Conservation (phyloP, 2,888 invertebrate genomes). For the Orthosia gothica region DNA sequence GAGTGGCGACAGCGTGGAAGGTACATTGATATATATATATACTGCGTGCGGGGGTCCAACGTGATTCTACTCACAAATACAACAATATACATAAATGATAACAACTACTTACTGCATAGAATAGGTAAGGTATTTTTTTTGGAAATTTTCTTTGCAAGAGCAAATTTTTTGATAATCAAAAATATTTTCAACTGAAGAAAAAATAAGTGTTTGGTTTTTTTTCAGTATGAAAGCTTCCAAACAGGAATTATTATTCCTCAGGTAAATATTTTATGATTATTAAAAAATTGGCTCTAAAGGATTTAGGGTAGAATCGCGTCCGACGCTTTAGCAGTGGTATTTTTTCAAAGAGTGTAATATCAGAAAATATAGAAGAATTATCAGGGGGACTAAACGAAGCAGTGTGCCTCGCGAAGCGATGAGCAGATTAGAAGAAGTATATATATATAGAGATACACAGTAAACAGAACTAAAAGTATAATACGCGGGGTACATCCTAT, state of each 20-base stretch:
- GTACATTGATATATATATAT: slow-evolving; percentile 58
- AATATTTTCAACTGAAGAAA: no score
- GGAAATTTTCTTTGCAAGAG: not conserved
- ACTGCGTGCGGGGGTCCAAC: slow-evolving; percentile 67
- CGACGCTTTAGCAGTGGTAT: slow-evolving; percentile 78
- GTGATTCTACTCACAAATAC: slow-evolving; percentile 58
- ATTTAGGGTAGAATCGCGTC: slow-evolving; percentile 76
- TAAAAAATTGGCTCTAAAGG: no score
- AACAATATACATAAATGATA: slow-evolving; percentile 13
- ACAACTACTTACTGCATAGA: not conserved
- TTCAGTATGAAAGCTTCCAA: no score
- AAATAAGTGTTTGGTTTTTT: no score
- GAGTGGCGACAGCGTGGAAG: slow-evolving; percentile 42
- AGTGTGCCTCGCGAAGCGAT: slow-evolving; percentile 89
- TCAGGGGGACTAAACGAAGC: slow-evolving; percentile 85
- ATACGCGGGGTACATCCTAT: slow-evolving; percentile 86
- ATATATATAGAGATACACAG: slow-evolving; percentile 82
- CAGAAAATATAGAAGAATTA: slow-evolving; percentile 77
- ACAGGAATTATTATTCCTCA: no score
- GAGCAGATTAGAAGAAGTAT: slow-evolving; percentile 79
- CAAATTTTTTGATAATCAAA: no score
- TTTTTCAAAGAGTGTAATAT: slow-evolving; percentile 79
- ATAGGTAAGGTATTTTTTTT: not conserved
- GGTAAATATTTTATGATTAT: no score
- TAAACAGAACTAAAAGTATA: slow-evolving; percentile 81